Base-by-base conservation (phyloP, 2,113 vertebrate species). In the Ophiodon elongatus region DNA sequence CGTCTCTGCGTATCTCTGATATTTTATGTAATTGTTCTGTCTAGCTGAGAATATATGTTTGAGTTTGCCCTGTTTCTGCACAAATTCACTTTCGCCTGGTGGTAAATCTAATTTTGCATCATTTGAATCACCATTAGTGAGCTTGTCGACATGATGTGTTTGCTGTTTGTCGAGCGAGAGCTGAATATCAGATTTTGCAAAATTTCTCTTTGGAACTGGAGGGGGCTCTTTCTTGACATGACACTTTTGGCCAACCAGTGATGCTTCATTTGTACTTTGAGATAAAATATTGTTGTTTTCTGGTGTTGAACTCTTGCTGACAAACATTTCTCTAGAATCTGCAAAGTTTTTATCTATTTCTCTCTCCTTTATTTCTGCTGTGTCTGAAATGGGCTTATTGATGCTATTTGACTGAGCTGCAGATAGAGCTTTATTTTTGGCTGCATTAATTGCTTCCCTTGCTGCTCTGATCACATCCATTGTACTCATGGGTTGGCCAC, bases 21-120 rank as follows among this genome's bases (percentile, higher is more conserved):
- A 83, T 89, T 96, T 96, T 37, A 96, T 96, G 21, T 94, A 96
- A 73, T 94, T 95, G 70, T 96, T 95, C 75, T 94, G 95, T 68
- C 87, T 91, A 45, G 94, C 88, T 79, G 96, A 95, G 85, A 96
- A 96, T 2, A 67, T 14, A 69, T 91, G 91, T 62, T 96, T 95
- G 23, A 45, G n/a, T 27, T 90, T 89, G 4, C 8, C 84, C 68
- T 87, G 85, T 69, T 86, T 89, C 37, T 73, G 68, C 25, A 33
- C 33, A n/a, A 37, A 56, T 64, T 90, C 82, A 0, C 69, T 83
- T 67, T 85, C 87, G n/a, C 69, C 85, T 60, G 5, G 17, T 60
- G 69, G 7, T 17, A 50, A 63, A 66, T 91, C 75, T 14, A 45
- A 15, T 71, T 79, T 68, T 2, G 59, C n/a, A 60, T 87, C 66